Evolutionary conservation across 2,113 vertebrate genomes (phyloP).

Genomic region (Connochaetes taurinus): DNA sequence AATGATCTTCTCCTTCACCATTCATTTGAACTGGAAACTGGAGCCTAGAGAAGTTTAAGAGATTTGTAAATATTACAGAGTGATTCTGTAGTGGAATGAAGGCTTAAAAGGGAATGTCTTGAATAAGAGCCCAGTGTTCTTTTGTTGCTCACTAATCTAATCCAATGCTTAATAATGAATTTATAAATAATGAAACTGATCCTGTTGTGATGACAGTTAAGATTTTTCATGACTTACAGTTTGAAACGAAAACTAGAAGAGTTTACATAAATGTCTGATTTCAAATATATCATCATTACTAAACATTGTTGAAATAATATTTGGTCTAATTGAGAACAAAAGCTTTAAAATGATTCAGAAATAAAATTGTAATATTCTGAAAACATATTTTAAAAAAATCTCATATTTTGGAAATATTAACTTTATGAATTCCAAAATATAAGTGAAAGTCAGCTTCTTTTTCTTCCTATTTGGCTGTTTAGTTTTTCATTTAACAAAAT

Average conservation of each 20-base stretch:
- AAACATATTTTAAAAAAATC: neutral
- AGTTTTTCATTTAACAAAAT: constrained; percentile 23
- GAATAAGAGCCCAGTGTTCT: neutral
- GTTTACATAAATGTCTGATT: neutral
- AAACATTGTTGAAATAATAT: neutral
- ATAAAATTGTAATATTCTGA: neutral
- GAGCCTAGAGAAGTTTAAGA: neutral
- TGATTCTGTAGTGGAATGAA: neutral
- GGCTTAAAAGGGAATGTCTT: neutral
- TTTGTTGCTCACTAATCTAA: neutral
- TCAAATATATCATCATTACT: neutral
- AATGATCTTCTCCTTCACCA: neutral
- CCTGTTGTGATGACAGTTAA: neutral
- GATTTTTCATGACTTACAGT: neutral
- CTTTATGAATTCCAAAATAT: neutral
- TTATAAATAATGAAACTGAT: neutral
- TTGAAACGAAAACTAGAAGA: neutral
- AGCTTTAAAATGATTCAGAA: neutral
- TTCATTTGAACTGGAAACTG: neutral
- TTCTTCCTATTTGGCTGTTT: constrained; percentile 5
- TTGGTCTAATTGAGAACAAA: neutral
- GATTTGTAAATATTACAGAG: neutral
- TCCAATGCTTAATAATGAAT: neutral
- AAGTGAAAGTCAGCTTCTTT: neutral
- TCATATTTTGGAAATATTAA: neutral